Percentiles rank a stretch among this genome's conserved stretches.
Conservation (phyloP, 2,888 invertebrate genomes). For the Hypselothyrea guttata region DNA sequence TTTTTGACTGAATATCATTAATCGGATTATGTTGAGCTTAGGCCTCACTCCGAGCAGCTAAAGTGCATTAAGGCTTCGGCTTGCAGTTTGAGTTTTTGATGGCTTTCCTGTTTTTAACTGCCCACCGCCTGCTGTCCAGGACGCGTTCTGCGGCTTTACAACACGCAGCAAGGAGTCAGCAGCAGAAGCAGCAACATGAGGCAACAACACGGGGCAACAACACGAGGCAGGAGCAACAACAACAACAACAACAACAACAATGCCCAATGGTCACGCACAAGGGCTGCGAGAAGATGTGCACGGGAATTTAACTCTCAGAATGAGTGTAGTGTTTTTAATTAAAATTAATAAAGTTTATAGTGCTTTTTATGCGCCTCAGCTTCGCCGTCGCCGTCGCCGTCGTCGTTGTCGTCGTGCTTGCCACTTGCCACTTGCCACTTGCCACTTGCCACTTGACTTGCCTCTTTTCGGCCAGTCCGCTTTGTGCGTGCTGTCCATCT, state of each 20-base stretch:
- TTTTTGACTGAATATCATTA: too few species aligned
- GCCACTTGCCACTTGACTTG: not conserved
- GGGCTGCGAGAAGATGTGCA: slow-evolving; percentile 34
- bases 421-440: not conserved
- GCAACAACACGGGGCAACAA: too few species aligned
- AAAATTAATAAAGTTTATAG: slow-evolving; percentile 76
- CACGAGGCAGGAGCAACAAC: too few species aligned
- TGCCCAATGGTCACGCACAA: slow-evolving; percentile 57
- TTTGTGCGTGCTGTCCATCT: not conserved
- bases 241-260: slow-evolving; percentile 26
- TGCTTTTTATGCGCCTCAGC: slow-evolving; percentile 55
- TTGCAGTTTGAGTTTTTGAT: slow-evolving; percentile 25
- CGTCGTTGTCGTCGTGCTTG: slow-evolving; percentile 1
- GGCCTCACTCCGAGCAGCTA: not conserved
- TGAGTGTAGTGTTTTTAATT: slow-evolving; percentile 75
- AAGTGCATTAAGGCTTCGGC: slow-evolving; percentile 15
- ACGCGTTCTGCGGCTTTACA: slow-evolving; percentile 67
- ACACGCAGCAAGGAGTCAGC: slow-evolving; percentile 37
- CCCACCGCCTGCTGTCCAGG: slow-evolving; percentile 69
- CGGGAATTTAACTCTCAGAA: slow-evolving; percentile 66
- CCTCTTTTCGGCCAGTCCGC: not conserved
- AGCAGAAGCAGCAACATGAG: slow-evolving; percentile 33
- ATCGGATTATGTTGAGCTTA: too few species aligned
- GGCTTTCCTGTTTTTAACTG: slow-evolving; percentile 70
- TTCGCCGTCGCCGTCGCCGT: slow-evolving; percentile 2